Conservation (phyloP, 2,113 vertebrate genomes). For the Pseudopipra pipra region DNA sequence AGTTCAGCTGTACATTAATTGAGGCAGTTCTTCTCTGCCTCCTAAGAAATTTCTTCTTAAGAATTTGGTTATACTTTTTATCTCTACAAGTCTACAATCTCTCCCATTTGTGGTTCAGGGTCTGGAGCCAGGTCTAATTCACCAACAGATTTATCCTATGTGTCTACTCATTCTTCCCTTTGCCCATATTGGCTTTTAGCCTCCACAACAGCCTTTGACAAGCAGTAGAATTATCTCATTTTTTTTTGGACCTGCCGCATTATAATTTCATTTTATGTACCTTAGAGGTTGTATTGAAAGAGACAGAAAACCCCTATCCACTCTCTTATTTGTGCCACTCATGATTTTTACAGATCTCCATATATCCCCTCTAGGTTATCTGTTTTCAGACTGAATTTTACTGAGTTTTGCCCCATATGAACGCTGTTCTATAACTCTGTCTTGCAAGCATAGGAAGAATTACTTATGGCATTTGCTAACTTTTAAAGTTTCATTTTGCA, state of each 20-base stretch:
- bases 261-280: neutral
- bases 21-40: neutral
- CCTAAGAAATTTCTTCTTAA: neutral
- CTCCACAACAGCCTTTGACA: neutral
- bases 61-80: neutral
- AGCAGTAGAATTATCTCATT: neutral
- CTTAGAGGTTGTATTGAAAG: neutral
- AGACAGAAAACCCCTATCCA: neutral
- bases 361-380: neutral
- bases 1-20: neutral
- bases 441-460: neutral
- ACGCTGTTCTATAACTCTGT: neutral
- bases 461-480: neutral
- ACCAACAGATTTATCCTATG: neutral
- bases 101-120: neutral
- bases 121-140: neutral
- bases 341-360: neutral
- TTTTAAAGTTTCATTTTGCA: neutral
- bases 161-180: neutral
- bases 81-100: neutral
- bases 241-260: neutral
- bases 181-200: neutral
- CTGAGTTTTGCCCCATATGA: neutral
- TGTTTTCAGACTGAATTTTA: neutral
- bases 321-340: neutral